Percentiles rank a stretch among this genome's conserved stretches.
These are phyloP conservation scores for Chloroceryle inda DNA, from an alignment of 2,797 vertebrate species.

Conservation along the genomic window DNA sequence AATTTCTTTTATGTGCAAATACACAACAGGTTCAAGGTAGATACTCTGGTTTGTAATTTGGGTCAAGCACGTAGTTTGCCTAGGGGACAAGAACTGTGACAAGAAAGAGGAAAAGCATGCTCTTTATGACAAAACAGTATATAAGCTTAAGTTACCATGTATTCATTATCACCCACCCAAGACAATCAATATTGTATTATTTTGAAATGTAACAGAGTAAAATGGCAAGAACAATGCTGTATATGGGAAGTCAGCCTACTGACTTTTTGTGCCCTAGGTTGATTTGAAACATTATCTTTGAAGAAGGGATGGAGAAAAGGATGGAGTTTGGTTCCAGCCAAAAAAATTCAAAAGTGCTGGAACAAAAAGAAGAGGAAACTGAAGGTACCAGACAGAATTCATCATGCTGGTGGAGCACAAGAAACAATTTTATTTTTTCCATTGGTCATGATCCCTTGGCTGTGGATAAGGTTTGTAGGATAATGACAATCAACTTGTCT, in stretches of 20 bases:
- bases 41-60: neutral
- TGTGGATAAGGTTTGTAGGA: neutral
- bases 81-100: neutral
- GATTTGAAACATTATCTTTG: neutral
- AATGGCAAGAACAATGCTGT: neutral
- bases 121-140: neutral
- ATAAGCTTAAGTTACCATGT: neutral
- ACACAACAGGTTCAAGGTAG: neutral
- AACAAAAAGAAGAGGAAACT: neutral
- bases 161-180: neutral
- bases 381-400: neutral
- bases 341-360: neutral
- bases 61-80: neutral
- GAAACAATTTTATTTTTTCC: neutral
- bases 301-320: neutral
- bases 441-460: neutral
- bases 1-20: neutral
- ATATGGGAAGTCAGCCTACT: neutral
- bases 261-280: neutral
- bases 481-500: neutral
- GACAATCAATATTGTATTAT: neutral
- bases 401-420: neutral
- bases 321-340: accelerated
- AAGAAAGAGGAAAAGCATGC: neutral
- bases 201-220: neutral